Percentiles rank a stretch among this genome's conserved stretches.
phyloP scores from a whole-genome alignment of 2,888 invertebrate species.

The Malthinus seriepunctatus region DNA sequence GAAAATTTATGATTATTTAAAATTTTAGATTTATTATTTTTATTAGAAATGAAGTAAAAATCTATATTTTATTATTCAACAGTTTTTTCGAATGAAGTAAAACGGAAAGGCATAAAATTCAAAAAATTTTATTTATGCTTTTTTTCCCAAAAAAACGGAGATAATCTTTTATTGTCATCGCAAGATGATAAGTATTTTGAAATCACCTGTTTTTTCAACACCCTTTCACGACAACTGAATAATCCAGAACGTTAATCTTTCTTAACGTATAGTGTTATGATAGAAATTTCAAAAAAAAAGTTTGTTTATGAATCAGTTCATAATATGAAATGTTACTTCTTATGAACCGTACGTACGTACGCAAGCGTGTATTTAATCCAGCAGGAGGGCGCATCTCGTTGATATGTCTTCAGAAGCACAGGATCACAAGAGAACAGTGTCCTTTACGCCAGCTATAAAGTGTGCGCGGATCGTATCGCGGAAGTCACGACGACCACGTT shows the following conservation, averaged over 20 bases:
- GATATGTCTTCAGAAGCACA: slow-evolving; percentile 27
- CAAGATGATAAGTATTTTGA: slow-evolving; percentile 3
- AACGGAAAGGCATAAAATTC: no score
- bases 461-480: slow-evolving; percentile 26
- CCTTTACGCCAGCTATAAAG: slow-evolving; percentile 24
- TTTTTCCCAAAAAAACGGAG: neutral
- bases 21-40: no score
- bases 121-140: no score
- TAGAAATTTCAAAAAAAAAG: neutral
- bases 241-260: neutral
- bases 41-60: no score
- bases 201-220: slow-evolving; percentile 3
- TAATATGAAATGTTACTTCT: slow-evolving; percentile 19
- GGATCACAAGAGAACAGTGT: slow-evolving; percentile 28
- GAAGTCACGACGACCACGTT: slow-evolving; percentile 24
- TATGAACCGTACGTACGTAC: slow-evolving; percentile 19
- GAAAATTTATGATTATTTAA: no score
- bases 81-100: no score
- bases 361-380: slow-evolving; percentile 29
- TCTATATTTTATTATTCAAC: no score
- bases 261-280: neutral
- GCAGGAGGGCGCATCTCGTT: slow-evolving; percentile 31
- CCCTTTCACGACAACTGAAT: neutral
- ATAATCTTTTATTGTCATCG: neutral
- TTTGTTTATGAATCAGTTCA: slow-evolving; percentile 15